Percentiles rank a stretch among this genome's conserved stretches.
Evolutionary conservation across 2,888 invertebrate genomes (phyloP).

Genomic region (Syrphus vitripennis): DNA sequence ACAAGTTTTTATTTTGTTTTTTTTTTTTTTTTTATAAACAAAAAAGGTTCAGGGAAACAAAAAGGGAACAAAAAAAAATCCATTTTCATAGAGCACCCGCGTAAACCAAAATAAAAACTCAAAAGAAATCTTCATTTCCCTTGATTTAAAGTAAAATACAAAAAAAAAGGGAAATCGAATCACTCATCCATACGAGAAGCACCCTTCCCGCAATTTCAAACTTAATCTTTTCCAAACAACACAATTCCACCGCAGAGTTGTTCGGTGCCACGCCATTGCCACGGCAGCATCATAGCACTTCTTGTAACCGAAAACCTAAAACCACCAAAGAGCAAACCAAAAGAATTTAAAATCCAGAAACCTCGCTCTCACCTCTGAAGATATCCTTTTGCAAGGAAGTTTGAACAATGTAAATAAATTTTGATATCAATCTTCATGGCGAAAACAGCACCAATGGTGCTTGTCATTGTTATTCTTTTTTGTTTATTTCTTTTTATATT

Average conservation of each 20-base stretch:
- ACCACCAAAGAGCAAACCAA: conserved; percentile 23
- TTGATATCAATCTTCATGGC: conserved; percentile 66
- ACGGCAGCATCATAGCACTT: neutral
- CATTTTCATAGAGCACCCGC: neutral
- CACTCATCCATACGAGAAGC: conserved; percentile 50
- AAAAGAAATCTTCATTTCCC: conserved; percentile 33
- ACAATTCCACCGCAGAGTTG: conserved; percentile 28
- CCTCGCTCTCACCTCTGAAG: conserved; percentile 22
- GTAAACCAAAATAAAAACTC: neutral
- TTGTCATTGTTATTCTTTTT: conserved; percentile 42
- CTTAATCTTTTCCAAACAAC: conserved; percentile 26
- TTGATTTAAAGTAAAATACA: neutral
- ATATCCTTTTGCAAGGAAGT: conserved; percentile 1
- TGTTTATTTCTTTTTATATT: conserved; percentile 41
- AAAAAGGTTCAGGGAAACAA: neutral
- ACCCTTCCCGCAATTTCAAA: conserved; percentile 23
- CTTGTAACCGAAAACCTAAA: neutral
- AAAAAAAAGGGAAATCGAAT: conserved; percentile 24
- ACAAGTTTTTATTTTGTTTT: neutral
- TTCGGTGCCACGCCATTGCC: neutral
- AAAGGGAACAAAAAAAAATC: neutral
- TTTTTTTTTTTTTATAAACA: neutral
- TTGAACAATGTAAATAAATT: conserved; percentile 70
- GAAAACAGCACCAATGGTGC: conserved; percentile 49
- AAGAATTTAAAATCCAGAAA: conserved; percentile 17